Base-by-base conservation (phyloP, 2,888 invertebrate genomes). In the Mesoligia furuncula region DNA sequence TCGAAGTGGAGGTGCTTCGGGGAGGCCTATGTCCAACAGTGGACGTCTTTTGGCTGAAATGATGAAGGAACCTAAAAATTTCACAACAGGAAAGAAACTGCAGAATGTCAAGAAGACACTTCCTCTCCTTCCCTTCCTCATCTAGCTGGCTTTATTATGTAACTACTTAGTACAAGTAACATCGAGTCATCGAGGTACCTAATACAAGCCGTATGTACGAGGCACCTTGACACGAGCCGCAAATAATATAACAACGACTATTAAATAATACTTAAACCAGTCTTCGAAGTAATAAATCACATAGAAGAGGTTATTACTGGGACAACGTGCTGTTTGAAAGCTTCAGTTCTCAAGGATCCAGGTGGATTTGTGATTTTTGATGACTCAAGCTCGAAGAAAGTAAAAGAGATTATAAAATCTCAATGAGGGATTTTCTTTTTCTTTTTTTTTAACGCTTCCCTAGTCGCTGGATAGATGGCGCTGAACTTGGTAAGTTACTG, bases 261-360 rank as follows among this genome's bases (percentile, higher is more conserved):
- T 86, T 84, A 84, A 84, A 84, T 73, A 83, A 75, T 42, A 86
- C 69, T 83, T 73, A 73, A 79, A 48, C 73, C 13, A 31, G 45
- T 62, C 64, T 71, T 27, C 48, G 73, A 45, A 62, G 72, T 42
- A 69, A 83, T 75, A 73, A 79, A 79, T 75, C 74, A 72, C 70
- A 74, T 69, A 66, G 54, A 48, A 74, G 15, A 64, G 62, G n/a
- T 36, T 36, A 3, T 62, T 59, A 27, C 54, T 6, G 0, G n/a
- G 59, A 62, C 61, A 61, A 27, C 54, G 31, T 24, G 39, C 31
- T 24, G 20, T 61, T 69, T 73, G 20, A 36, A 73, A 61, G 31
- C 61, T 31, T 71, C 8, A 51, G 31, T 45, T 65, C 36, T 42
- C 42, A 42, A 69, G 45, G 51, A 62, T 70, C 11, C 39, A n/a